These are phyloP conservation scores for Podarcis raffonei DNA, from an alignment of 2,113 vertebrate species.

Conservation along the genomic window DNA sequence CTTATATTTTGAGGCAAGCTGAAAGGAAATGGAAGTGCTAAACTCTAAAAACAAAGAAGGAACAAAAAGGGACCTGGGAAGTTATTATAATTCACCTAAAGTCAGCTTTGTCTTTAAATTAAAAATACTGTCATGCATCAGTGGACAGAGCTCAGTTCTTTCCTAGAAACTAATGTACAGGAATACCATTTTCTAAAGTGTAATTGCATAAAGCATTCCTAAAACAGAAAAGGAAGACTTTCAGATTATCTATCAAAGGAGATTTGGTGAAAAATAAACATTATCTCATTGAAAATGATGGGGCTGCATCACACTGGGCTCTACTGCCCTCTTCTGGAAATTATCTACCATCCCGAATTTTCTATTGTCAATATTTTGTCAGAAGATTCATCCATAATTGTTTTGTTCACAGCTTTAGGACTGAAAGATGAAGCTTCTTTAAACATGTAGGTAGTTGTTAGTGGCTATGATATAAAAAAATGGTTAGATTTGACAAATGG, in stretches of 20 bases:
- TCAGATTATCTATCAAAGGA: constrained; percentile 68
- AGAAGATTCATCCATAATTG: constrained; percentile 7
- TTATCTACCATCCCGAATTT: background rate
- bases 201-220: constrained; percentile 71
- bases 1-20: constrained; percentile 21
- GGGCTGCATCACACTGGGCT: constrained; percentile 49
- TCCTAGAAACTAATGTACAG: constrained; percentile 60
- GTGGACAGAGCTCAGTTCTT: constrained; percentile 58
- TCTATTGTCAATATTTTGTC: background rate
- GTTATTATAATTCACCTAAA: constrained; percentile 52
- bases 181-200: constrained; percentile 67
- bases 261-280: constrained; percentile 63
- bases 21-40: constrained; percentile 43
- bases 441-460: constrained; percentile 13
- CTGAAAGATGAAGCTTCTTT: background rate
- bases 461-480: background rate
- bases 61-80: constrained; percentile 33
- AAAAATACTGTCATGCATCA: constrained; percentile 57
- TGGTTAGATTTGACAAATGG: background rate
- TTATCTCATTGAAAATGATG: background rate
- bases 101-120: constrained; percentile 60
- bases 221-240: constrained; percentile 67
- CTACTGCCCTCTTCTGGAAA: constrained; percentile 71
- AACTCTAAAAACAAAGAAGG: constrained; percentile 38
- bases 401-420: background rate